phyloP scores from a whole-genome alignment of 2,797 vertebrate genomes.

The Artibeus lituratus region DNA sequence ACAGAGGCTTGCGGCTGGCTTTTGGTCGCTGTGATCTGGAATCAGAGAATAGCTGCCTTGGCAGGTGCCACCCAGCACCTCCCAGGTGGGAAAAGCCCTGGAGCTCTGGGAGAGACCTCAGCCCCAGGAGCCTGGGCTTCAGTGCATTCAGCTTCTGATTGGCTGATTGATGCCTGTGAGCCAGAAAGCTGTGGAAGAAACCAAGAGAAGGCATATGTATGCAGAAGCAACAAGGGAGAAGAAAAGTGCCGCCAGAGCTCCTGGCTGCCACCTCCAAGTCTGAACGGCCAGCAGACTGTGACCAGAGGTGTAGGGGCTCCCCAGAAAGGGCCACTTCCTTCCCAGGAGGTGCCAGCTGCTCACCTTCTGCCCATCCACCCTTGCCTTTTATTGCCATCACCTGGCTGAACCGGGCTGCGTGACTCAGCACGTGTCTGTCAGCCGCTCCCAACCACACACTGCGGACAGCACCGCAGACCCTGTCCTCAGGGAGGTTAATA shows the following conservation, averaged over 20 bases:
- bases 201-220: accelerated
- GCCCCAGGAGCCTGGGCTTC: background rate
- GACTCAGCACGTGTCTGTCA: background rate
- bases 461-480: background rate
- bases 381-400: background rate
- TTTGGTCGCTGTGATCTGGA: slow-evolving; percentile 41
- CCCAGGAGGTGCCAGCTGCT: background rate
- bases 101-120: background rate
- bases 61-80: background rate
- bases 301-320: accelerated
- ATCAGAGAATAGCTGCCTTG: background rate
- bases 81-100: background rate
- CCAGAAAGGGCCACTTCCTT: background rate
- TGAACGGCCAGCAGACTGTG: background rate
- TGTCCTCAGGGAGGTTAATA: background rate
- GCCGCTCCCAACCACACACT: background rate
- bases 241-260: background rate
- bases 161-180: background rate
- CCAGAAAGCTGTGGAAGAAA: background rate
- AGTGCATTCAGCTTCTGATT: background rate
- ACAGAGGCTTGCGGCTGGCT: slow-evolving; percentile 24
- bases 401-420: background rate
- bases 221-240: background rate
- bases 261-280: background rate
- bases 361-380: background rate